Evolutionary conservation across 2,797 vertebrate genomes (phyloP).

Genomic region (Amblyraja radiata): DNA sequence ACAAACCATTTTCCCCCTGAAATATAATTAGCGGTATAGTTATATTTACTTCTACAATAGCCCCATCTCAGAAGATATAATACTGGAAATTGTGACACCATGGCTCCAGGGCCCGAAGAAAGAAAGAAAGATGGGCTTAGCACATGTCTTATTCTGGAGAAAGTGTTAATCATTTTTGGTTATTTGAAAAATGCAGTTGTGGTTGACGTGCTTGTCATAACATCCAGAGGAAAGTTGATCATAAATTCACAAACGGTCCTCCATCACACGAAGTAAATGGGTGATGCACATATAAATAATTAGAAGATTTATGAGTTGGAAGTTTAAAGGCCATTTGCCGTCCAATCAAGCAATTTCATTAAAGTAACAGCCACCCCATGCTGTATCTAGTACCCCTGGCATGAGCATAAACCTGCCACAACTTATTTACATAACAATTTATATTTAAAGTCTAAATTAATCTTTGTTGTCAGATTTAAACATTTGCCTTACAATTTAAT

Average conservation of each 20-base stretch:
- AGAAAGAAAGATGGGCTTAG: neutral
- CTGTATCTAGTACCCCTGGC: neutral
- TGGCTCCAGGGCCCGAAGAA: neutral
- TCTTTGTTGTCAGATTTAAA: neutral
- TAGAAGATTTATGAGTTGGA: conserved; percentile 15
- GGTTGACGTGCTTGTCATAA: conserved; percentile 8
- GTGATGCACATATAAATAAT: neutral
- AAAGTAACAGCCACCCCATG: neutral
- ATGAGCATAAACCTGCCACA: neutral
- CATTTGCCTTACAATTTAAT: neutral
- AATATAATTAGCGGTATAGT: neutral
- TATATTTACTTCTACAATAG: neutral
- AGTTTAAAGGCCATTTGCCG: neutral
- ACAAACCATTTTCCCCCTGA: neutral
- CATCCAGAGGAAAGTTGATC: conserved; percentile 10
- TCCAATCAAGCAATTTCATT: conserved; percentile 27
- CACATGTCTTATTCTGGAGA: neutral
- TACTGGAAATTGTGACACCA: neutral
- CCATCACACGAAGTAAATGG: conserved; percentile 10
- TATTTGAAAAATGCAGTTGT: neutral
- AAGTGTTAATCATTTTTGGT: conserved; percentile 6
- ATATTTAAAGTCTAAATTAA: neutral
- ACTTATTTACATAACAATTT: neutral
- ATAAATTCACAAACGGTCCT: conserved; percentile 26
- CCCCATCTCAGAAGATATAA: neutral